These are phyloP conservation scores for Baccha elongata DNA, from an alignment of 2,888 invertebrate species.

Conservation along the genomic window DNA sequence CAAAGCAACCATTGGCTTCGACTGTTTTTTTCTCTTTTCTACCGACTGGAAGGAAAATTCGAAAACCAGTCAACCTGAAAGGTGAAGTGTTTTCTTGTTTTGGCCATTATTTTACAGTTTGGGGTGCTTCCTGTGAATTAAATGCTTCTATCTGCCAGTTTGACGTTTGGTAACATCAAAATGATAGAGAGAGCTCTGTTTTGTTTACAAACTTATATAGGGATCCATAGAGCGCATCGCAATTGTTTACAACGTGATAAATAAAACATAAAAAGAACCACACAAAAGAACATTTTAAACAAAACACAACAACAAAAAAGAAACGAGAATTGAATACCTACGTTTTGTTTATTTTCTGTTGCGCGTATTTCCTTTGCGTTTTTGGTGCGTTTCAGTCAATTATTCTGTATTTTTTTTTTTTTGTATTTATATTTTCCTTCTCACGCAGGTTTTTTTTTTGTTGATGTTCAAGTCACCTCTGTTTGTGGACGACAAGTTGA, in stretches of 20 bases:
- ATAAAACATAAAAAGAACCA: slow-evolving; percentile 54
- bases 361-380: slow-evolving; percentile 2
- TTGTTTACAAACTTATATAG: not conserved
- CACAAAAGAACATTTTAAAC: slow-evolving; percentile 40
- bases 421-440: slow-evolving; percentile 25
- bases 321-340: slow-evolving; percentile 32
- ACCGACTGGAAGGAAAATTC: slow-evolving; percentile 18
- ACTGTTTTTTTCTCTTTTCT: no score
- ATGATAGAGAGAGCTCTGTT: slow-evolving; percentile 12
- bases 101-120: slow-evolving; percentile 13
- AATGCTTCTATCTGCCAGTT: slow-evolving; percentile 26
- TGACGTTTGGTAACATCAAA: slow-evolving; percentile 20
- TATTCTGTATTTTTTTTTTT: slow-evolving; percentile 28
- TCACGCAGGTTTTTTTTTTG: slow-evolving; percentile 51
- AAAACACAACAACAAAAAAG: slow-evolving; percentile 46
- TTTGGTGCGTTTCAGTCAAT: slow-evolving; percentile 35
- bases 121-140: slow-evolving; percentile 56
- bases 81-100: slow-evolving; percentile 53
- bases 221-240: slow-evolving; percentile 42
- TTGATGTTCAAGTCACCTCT: not conserved
- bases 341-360: slow-evolving; percentile 14
- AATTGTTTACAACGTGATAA: slow-evolving; percentile 46
- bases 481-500: not conserved
- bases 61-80: slow-evolving; percentile 58
- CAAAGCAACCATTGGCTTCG: not conserved